Evolutionary conservation across 2,113 vertebrate genomes (phyloP), one percentile per base, ranked within the genome.

Genomic region (Colius striatus): DNA sequence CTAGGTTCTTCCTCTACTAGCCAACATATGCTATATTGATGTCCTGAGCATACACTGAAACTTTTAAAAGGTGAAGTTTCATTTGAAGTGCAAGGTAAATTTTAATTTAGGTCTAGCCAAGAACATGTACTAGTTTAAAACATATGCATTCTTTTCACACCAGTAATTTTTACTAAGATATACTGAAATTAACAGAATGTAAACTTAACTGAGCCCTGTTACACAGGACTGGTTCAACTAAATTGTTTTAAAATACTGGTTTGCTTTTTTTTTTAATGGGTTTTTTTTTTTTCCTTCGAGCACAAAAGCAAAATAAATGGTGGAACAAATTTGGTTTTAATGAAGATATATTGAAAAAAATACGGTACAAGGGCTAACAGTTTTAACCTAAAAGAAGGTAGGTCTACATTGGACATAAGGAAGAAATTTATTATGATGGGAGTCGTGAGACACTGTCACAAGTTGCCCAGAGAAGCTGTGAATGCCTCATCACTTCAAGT

Each of bases 141-240:
- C 1, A 5, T 13, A 66, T 6, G 17, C 2, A 0, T 55, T 62
- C 47, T 73, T 16, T 18, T 79, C 20, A 60, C n/a, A 85, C 1
- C 6, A n/a, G 45, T 26, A 65, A 21, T 68, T 85, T 86, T 78
- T 15, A 48, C 4, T 23, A 43, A 18, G 43, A 61, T 55, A 82
- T 3, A 79, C 23, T 82, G 20, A 76, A 76, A 93, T 75, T 0
- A 88, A 79, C 8, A 5, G n/a, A 67, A 71, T 43, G 82, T 26
- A 83, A 79, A 61, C 38, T 60, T 29, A 54, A 50, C 8, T 60
- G 26, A 91, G 38, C 30, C 47, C 23, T 55, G 58, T 82, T 34
- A 76, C 48, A 61, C 6, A 27, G 47, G 34, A 77, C n/a, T 87
- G 10, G 7, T n/a, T 84, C 47, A 91, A 30, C 7, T 36, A 22